Conservation (phyloP, 2,113 vertebrate genomes). For the Odobenus rosmarus region DNA sequence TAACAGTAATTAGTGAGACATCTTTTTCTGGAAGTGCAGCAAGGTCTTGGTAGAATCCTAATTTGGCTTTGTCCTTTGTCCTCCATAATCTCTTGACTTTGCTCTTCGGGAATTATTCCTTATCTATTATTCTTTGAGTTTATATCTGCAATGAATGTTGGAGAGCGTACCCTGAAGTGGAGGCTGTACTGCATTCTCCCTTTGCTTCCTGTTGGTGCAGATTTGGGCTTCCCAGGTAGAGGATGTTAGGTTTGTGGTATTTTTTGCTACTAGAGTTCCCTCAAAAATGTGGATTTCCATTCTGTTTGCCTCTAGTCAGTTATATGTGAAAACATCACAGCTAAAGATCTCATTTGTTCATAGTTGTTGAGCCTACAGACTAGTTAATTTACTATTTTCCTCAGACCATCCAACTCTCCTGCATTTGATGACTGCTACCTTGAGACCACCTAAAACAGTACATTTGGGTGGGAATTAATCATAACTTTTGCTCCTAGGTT, state of each 20-base stretch:
- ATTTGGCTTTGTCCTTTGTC: background rate
- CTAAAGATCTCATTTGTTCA: background rate
- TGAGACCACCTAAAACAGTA: background rate
- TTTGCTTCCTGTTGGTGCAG: background rate
- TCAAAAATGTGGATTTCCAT: background rate
- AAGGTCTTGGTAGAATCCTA: background rate
- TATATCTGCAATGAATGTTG: background rate
- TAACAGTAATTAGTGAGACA: background rate
- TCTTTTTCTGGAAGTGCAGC: background rate
- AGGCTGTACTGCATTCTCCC: background rate
- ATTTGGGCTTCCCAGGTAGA: background rate
- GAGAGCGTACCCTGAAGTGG: background rate
- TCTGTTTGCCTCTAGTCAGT: background rate
- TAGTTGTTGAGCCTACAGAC: background rate
- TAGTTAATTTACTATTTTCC: conserved; percentile 5
- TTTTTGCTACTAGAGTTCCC: background rate
- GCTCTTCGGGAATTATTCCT: background rate
- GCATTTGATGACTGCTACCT: background rate
- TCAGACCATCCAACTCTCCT: background rate
- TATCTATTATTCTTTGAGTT: background rate
- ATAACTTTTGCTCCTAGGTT: background rate
- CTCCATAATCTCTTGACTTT: background rate
- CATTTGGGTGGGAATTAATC: background rate
- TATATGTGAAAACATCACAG: background rate
- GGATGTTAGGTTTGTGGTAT: background rate